Conservation (phyloP, 2,113 vertebrate species). For the Copsychus sechellarum region DNA sequence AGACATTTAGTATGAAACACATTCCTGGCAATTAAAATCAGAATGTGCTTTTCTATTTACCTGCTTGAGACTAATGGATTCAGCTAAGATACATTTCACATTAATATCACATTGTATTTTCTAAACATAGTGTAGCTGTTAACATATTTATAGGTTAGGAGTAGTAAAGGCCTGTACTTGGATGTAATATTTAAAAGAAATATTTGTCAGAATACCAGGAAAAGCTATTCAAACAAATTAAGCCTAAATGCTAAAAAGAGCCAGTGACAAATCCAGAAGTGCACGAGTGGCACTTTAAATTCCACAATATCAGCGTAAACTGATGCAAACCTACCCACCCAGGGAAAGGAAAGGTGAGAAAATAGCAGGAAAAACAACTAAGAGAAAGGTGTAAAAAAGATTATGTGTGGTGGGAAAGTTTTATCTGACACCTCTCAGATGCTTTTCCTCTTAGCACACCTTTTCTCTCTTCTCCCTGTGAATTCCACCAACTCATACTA, state of each 20-base stretch:
- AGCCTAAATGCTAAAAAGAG: conserved; percentile 65
- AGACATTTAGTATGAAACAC: conserved; percentile 46
- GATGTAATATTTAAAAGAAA: conserved; percentile 18
- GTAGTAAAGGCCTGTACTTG: background rate
- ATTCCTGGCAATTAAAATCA: conserved; percentile 67
- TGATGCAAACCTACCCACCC: background rate
- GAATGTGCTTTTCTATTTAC: conserved; percentile 63
- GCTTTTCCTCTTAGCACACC: conserved; percentile 32
- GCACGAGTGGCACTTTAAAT: background rate
- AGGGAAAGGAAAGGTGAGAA: conserved; percentile 56
- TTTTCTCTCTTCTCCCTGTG: conserved; percentile 2
- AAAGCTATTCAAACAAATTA: conserved; percentile 65
- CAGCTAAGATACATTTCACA: conserved; percentile 61
- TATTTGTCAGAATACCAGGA: conserved; percentile 7
- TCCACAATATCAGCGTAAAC: conserved; percentile 8
- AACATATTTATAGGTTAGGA: conserved; percentile 23
- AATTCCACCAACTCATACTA: background rate
- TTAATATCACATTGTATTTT: conserved; percentile 69
- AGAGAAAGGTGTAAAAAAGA: conserved; percentile 39
- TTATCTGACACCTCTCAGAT: conserved; percentile 48
- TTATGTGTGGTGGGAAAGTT: conserved; percentile 2
- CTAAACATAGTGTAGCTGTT: conserved; percentile 27
- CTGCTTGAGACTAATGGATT: conserved; percentile 56
- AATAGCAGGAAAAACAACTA: conserved; percentile 38
- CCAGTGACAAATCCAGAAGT: conserved; percentile 10